Percentiles rank a stretch among this genome's conserved stretches.
These are phyloP conservation scores for Anthoscopus minutus DNA, from an alignment of 2,113 vertebrate species.

Conservation along the genomic window DNA sequence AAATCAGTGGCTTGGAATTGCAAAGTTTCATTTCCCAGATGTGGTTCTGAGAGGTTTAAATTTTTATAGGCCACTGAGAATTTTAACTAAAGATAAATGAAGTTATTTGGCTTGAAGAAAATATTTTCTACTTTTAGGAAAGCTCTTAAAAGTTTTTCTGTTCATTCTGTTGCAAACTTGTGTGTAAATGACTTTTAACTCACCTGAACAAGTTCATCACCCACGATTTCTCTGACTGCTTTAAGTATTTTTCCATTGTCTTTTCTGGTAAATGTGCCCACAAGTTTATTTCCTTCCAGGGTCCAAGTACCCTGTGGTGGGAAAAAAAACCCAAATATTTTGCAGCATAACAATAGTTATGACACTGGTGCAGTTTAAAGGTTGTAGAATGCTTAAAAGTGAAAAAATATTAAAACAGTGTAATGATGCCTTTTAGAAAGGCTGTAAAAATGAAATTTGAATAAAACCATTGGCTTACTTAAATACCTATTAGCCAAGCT, in stretches of 20 bases:
- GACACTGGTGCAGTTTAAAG: background rate
- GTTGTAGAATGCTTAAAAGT: background rate
- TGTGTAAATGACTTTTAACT: slow-evolving; percentile 4
- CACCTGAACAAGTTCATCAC: slow-evolving; percentile 84
- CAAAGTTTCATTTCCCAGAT: background rate
- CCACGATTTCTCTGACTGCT: slow-evolving; percentile 70
- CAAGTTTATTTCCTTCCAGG: slow-evolving; percentile 74
- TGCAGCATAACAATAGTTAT: background rate
- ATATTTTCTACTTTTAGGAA: background rate
- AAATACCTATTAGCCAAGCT: background rate
- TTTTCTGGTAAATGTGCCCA: slow-evolving; percentile 79
- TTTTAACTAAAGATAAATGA: background rate
- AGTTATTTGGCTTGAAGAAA: background rate
- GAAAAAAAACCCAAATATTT: background rate
- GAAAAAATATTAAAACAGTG: background rate
- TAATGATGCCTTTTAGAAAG: background rate
- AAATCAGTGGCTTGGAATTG: background rate
- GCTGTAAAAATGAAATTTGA: background rate
- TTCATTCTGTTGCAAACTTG: background rate
- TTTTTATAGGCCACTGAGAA: background rate
- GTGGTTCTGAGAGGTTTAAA: background rate
- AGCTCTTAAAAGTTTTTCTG: background rate
- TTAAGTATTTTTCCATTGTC: slow-evolving; percentile 83
- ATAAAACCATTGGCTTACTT: background rate
- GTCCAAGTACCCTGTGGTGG: slow-evolving; percentile 77